Conservation (phyloP, 2,113 vertebrate genomes). For the Salvelinus alpinus region DNA sequence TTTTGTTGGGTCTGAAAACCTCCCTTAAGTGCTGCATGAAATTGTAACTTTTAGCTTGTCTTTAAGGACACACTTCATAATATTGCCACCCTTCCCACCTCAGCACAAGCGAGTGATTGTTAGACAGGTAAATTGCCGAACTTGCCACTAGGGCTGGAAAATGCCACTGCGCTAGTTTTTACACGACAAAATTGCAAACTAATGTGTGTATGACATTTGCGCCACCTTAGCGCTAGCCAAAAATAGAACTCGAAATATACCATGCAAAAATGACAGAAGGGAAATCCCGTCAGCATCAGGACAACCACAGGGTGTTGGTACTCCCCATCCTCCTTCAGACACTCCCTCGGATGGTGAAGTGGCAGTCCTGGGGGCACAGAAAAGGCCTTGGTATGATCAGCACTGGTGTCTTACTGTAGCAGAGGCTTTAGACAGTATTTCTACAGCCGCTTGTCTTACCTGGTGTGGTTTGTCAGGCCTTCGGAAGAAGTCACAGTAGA, state of each 20-base stretch:
- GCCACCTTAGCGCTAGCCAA: too few species aligned
- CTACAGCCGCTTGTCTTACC: constrained; percentile 59
- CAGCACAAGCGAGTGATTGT: too few species aligned
- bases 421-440: neutral
- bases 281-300: constrained; percentile 77
- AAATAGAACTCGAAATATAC: neutral
- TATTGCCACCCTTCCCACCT: too few species aligned
- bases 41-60: too few species aligned
- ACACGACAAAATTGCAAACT: too few species aligned
- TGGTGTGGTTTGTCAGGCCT: constrained; percentile 84
- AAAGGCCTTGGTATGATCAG: neutral
- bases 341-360: constrained; percentile 86
- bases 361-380: constrained; percentile 77
- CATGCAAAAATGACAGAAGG: neutral
- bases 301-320: constrained; percentile 87
- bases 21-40: too few species aligned
- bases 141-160: too few species aligned
- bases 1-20: too few species aligned
- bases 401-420: neutral
- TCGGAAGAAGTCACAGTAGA: constrained; percentile 90
- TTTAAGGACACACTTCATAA: too few species aligned
- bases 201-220: neutral
- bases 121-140: too few species aligned
- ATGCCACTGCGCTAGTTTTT: too few species aligned
- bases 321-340: constrained; percentile 75